A percentile compares a stretch with the other conserved stretches of the same genome.
Conservation (phyloP, 2,797 vertebrate genomes). For the Cichlasoma orientale region DNA sequence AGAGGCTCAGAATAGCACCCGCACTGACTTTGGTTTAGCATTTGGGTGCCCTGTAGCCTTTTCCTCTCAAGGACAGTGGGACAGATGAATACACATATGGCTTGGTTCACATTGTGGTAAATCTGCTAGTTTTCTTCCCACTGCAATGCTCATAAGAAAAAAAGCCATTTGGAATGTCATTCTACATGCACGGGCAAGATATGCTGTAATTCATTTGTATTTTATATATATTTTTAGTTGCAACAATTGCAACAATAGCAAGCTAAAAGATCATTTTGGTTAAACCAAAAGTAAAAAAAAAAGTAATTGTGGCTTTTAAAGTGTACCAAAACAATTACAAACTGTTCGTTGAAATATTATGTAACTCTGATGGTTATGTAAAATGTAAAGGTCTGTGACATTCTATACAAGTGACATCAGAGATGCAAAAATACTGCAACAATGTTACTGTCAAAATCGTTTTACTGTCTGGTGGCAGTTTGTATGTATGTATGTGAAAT, state of each 20-base stretch:
- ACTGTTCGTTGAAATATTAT: neutral
- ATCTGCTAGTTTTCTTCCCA: neutral
- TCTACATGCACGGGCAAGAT: neutral
- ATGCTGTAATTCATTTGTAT: neutral
- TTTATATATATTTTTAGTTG: neutral
- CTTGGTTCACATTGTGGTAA: constrained; percentile 2
- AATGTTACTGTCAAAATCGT: neutral
- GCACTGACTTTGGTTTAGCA: constrained; percentile 17
- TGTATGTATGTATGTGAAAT: constrained; percentile 32
- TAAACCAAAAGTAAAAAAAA: constrained; percentile 6
- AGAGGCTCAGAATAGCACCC: neutral
- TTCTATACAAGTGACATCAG: neutral
- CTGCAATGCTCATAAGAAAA: neutral
- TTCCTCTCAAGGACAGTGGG: constrained; percentile 29
- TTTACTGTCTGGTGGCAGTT: neutral
- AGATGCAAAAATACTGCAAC: neutral
- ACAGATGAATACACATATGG: neutral
- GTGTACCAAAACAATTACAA: neutral
- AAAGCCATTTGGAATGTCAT: neutral
- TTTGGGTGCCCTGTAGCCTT: constrained; percentile 12
- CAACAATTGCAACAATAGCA: neutral
- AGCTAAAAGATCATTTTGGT: neutral
- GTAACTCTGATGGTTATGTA: neutral
- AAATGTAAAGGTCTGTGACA: neutral
- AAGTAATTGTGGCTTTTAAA: neutral